A percentile compares a stretch with the other conserved stretches of the same genome.
Evolutionary conservation across 2,888 invertebrate genomes (phyloP).

Genomic region (Protonemura montana): DNA sequence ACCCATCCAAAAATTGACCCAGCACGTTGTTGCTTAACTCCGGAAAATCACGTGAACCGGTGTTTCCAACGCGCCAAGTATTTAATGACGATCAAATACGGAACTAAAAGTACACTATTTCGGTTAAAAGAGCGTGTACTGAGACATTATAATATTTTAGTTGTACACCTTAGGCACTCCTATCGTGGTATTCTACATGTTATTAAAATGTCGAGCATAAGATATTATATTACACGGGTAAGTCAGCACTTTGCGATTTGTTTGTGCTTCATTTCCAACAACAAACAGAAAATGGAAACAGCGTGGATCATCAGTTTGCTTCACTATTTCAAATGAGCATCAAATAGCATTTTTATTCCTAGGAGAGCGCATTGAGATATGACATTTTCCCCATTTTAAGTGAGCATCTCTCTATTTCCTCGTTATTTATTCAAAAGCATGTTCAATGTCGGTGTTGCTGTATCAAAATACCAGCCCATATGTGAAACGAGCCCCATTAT

Average conservation of each 20-base stretch:
- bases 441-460: neutral
- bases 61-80: too few relatives aligned
- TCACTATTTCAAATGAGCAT: constrained; percentile 28
- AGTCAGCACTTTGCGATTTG: constrained; percentile 23
- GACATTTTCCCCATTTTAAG: neutral
- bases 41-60: too few relatives aligned
- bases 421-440: neutral
- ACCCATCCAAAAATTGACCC: too few relatives aligned
- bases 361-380: neutral
- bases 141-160: neutral
- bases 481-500: neutral
- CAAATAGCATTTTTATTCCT: constrained; percentile 14
- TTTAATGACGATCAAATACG: too few relatives aligned
- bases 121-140: neutral
- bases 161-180: neutral
- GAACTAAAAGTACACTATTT: too few relatives aligned
- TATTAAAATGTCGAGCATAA: neutral
- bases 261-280: neutral
- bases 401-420: neutral
- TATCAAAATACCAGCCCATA: neutral
- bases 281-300: constrained; percentile 10
- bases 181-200: neutral
- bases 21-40: too few relatives aligned
- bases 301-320: constrained; percentile 38
- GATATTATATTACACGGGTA: neutral